phyloP scores from a whole-genome alignment of 2,113 vertebrate species.

The Epinephelus cyanopodus region DNA sequence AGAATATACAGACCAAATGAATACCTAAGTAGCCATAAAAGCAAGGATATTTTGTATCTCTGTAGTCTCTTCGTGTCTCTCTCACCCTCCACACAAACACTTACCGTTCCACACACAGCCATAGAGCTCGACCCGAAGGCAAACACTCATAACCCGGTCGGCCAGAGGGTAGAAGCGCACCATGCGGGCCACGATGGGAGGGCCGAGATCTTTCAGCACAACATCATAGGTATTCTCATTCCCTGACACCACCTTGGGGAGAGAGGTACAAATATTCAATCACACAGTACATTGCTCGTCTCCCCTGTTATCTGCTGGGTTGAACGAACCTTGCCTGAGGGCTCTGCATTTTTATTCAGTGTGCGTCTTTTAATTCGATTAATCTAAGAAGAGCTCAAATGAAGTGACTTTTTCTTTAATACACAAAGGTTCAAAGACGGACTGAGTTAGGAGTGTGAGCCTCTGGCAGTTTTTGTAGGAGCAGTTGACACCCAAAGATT shows the following conservation, averaged over 20 bases:
- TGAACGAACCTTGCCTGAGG: conserved; percentile 31
- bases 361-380: conserved; percentile 20
- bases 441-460: conserved; percentile 9
- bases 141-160: conserved; percentile 95
- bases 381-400: conserved; percentile 23
- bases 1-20: conserved; percentile 17
- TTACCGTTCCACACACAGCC: conserved; percentile 94
- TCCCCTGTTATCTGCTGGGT: conserved; percentile 5
- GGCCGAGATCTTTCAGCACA: conserved; percentile 94
- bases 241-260: conserved; percentile 90
- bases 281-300: conserved; percentile 2
- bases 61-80: neutral
- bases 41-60: neutral
- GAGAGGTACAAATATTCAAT: conserved; percentile 33
- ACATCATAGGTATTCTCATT: conserved; percentile 93
- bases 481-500: conserved; percentile 2
- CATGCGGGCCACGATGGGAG: conserved; percentile 90
- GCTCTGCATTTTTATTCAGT: conserved; percentile 31
- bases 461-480: conserved; percentile 6
- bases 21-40: neutral
- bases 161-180: conserved; percentile 93
- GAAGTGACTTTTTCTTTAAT: conserved; percentile 8
- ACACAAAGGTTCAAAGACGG: neutral
- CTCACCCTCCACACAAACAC: conserved; percentile 26
- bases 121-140: conserved; percentile 94